Conservation (phyloP, 2,888 invertebrate genomes). For the Lepidonotus clava region DNA sequence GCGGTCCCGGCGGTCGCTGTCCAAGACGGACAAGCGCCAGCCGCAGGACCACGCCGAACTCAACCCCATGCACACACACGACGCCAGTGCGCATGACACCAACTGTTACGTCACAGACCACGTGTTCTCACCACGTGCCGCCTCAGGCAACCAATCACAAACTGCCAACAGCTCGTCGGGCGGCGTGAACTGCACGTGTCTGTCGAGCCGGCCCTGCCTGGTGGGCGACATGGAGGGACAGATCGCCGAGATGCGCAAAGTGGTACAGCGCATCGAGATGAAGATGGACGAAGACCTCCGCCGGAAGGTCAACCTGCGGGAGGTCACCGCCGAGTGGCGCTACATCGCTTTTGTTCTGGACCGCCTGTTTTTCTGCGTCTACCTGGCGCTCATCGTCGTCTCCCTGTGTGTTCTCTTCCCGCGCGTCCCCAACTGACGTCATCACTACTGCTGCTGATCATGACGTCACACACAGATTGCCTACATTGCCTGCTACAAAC, state of each 20-base stretch:
- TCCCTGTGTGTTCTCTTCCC: slow-evolving; percentile 49
- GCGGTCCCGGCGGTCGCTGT: not conserved
- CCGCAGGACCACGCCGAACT: slow-evolving; percentile 32
- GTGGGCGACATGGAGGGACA: not conserved
- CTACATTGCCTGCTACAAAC: too few species aligned
- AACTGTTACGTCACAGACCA: not conserved
- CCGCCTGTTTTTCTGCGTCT: slow-evolving; percentile 48
- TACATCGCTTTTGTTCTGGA: slow-evolving; percentile 48
- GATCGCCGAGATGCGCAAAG: slow-evolving; percentile 20
- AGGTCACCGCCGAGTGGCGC: slow-evolving; percentile 18
- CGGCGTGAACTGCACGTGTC: not conserved
- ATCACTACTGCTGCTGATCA: too few species aligned
- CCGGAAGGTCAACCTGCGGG: not conserved
- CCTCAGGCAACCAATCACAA: not conserved
- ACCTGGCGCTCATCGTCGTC: slow-evolving; percentile 26
- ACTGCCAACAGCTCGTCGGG: not conserved
- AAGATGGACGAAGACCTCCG: slow-evolving; percentile 22
- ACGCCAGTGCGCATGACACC: not conserved
- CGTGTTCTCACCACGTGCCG: not conserved
- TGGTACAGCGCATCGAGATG: slow-evolving; percentile 25
- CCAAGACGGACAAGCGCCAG: not conserved
- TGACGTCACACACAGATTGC: too few species aligned
- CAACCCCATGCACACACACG: slow-evolving; percentile 20
- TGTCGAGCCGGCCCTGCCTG: not conserved
- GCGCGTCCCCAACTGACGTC: not conserved